These are phyloP conservation scores for Euura saliciscinereae DNA, from an alignment of 1,140 invertebrate genomes.

Conservation along the genomic window DNA sequence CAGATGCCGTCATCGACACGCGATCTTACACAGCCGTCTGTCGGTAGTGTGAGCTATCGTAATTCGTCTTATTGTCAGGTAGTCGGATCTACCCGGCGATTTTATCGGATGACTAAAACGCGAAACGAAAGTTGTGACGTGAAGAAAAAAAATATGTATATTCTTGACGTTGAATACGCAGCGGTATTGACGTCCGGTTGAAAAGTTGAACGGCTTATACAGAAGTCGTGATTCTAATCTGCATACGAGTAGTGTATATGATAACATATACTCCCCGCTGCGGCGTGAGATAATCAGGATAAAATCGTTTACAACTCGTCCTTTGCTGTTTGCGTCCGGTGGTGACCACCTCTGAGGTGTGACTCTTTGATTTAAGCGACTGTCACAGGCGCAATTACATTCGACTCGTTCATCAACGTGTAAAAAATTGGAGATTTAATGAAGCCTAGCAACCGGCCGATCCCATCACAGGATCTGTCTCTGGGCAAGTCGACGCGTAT, in stretches of 20 bases:
- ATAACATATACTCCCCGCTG: not conserved
- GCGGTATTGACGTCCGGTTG: not conserved
- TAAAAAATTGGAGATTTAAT: not conserved
- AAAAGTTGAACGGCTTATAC: not conserved
- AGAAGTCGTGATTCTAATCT: conserved; percentile 5
- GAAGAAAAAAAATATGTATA: not conserved
- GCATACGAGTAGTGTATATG: not conserved
- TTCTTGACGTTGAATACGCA: not conserved
- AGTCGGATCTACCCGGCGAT: not conserved
- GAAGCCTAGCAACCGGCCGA: not conserved
- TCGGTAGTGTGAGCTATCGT: not conserved
- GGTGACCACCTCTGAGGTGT: not conserved
- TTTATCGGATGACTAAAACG: not conserved
- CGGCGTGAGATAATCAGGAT: not conserved
- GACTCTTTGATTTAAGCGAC: not conserved
- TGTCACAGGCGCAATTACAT: not conserved
- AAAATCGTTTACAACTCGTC: conserved; percentile 5
- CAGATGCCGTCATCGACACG: not conserved
- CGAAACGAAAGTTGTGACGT: not conserved
- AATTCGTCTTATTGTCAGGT: not conserved
- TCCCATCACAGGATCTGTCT: not conserved
- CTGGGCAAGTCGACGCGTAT: not conserved
- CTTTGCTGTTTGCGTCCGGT: not conserved
- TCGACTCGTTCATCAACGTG: not conserved
- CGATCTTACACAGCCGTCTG: not conserved